Conservation (phyloP, 2,113 vertebrate genomes). For the Entelurus aequoreus region DNA sequence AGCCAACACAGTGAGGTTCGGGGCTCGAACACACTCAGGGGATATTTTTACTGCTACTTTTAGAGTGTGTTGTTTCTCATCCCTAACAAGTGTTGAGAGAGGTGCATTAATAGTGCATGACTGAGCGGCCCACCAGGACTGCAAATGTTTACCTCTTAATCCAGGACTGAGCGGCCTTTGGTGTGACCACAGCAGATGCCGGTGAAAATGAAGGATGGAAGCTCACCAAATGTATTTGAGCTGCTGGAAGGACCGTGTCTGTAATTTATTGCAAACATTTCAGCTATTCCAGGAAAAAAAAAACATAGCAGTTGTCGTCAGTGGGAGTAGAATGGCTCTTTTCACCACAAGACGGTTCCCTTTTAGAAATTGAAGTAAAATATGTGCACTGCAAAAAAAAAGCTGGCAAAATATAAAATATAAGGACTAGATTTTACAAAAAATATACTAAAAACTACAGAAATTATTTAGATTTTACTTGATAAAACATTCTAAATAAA, state of each 20-base stretch:
- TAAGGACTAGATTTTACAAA: too few species aligned
- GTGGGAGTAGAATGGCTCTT: conserved; percentile 23
- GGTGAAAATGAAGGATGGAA: conserved; percentile 59
- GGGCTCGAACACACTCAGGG: conserved; percentile 48
- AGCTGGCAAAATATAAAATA: too few species aligned
- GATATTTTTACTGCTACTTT: conserved; percentile 37
- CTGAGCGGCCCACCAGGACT: conserved; percentile 52
- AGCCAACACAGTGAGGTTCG: conserved; percentile 37
- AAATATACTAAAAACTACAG: too few species aligned
- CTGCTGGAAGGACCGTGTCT: conserved; percentile 37
- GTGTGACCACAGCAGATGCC: conserved; percentile 52
- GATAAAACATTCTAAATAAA: too few species aligned
- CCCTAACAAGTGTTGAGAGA: conserved; percentile 55
- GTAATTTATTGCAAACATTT: conserved; percentile 58
- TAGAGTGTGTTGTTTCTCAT: conserved; percentile 47
- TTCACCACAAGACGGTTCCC: conserved; percentile 22
- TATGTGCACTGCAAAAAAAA: background rate
- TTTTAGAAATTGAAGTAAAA: conserved; percentile 18
- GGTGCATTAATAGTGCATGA: conserved; percentile 64
- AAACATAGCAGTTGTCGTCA: conserved; percentile 33
- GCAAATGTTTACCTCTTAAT: conserved; percentile 69
- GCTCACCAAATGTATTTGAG: conserved; percentile 53
- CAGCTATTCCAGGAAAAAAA: conserved; percentile 28
- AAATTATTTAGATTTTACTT: too few species aligned
- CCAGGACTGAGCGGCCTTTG: conserved; percentile 48